Evolutionary conservation across 2,113 vertebrate species (phyloP), one percentile per base, ranked within the genome.

Genomic region (Actenoides hombroni): DNA sequence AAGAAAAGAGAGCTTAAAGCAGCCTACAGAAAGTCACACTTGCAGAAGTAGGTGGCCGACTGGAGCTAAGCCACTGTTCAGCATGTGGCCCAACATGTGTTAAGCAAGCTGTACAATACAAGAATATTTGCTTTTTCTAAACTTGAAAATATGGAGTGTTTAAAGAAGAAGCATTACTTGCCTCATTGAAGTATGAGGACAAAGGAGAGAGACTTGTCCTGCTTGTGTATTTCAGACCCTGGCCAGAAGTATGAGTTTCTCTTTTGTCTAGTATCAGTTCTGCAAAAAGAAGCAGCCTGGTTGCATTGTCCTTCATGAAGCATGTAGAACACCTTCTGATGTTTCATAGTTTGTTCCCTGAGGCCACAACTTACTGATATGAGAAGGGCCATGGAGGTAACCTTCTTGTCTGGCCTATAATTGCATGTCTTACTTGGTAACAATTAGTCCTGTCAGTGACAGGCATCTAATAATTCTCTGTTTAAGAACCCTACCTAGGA

Each of bases 11-110:
- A 68, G n/a, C 10, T 49, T 89, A 84, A 48, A 91, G 60, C 89
- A 82, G 44, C 86, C 88, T 81, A 92, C 76, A 78, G 69, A 93
- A 96, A 84, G 54, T 77, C 83, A 77, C 75, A 67, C 59, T 93
- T 93, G 75, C 33, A 70, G 67, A 77, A 91, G 92, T 90, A 94
- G 94, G 94, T 93, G 94, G 92, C 44, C 86, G 65, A 53, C 68
- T 92, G 95, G 83, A 96, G 73, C 85, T 73, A 92, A 92, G 90
- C 80, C 86, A 91, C 71, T 40, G 23, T 86, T 94, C 83, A 92
- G 74, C 57, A 29, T 76, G 92, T 82, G 10, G 23, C 39, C 51
- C 79, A 93, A 88, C 75, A 60, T 64, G 31, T 83, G 83, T 86
- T 86, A 93, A 83, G 86, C 81, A 93, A 92, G 69, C 88, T 78